Conservation (phyloP, 2,113 vertebrate species). For the Brachirus orientalis region DNA sequence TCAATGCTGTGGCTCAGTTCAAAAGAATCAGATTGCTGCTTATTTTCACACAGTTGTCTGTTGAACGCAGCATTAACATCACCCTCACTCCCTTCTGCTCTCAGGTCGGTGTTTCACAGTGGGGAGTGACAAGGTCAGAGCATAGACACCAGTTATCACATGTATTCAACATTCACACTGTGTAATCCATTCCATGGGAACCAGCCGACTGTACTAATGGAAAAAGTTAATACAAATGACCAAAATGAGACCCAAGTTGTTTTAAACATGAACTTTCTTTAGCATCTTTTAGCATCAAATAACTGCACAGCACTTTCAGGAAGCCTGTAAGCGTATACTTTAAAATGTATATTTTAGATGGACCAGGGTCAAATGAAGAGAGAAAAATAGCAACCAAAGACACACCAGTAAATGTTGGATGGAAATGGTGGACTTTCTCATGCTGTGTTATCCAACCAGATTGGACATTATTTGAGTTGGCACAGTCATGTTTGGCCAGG, state of each 20-base stretch:
- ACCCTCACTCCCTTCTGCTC: constrained; percentile 1
- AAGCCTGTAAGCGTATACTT: constrained; percentile 32
- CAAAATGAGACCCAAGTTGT: constrained; percentile 24
- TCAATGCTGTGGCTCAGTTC: too few relatives aligned
- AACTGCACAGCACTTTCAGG: too few relatives aligned
- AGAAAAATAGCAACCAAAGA: constrained; percentile 19
- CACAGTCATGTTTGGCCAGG: constrained; percentile 35
- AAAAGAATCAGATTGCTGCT: too few relatives aligned
- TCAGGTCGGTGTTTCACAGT: background rate
- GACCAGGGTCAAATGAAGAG: background rate
- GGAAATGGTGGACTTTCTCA: constrained; percentile 49
- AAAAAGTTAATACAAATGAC: constrained; percentile 2
- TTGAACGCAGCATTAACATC: too few relatives aligned
- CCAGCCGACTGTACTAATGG: background rate
- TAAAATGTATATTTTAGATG: too few relatives aligned
- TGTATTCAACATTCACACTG: background rate
- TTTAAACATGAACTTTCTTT: constrained; percentile 16
- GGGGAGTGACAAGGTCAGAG: too few relatives aligned
- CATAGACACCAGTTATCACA: background rate
- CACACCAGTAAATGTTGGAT: constrained; percentile 20
- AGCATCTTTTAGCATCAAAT: too few relatives aligned
- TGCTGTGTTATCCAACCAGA: constrained; percentile 56
- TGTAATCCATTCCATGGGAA: constrained; percentile 2
- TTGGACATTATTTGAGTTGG: constrained; percentile 66
- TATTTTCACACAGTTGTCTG: too few relatives aligned